Evolutionary conservation across 1,140 invertebrate species (phyloP).

Genomic region (Agrilus planipennis): DNA sequence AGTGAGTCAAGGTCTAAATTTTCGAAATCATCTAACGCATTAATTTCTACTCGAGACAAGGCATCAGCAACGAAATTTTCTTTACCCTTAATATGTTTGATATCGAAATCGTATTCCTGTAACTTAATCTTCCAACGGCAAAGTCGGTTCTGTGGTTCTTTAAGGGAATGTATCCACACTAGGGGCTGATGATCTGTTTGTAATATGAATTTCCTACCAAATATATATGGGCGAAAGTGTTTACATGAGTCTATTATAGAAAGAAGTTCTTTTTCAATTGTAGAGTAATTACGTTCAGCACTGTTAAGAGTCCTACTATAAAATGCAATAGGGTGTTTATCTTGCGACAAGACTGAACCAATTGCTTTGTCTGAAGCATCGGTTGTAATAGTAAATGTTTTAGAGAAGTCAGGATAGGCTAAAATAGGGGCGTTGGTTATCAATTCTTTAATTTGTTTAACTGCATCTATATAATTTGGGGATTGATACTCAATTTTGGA

Average conservation of each 20-base stretch:
- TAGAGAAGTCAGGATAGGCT: constrained; percentile 4
- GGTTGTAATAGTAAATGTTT: not conserved
- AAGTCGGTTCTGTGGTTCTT: constrained; percentile 30
- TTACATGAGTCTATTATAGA: constrained; percentile 32
- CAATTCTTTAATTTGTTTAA: constrained; percentile 13
- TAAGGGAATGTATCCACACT: constrained; percentile 32
- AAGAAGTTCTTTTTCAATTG: constrained; percentile 36
- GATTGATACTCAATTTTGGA: not conserved
- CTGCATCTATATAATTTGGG: constrained; percentile 7
- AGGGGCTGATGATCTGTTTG: constrained; percentile 37
- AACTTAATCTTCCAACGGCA: constrained; percentile 32
- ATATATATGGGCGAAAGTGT: constrained; percentile 32
- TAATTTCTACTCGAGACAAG: constrained; percentile 6
- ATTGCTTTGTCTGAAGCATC: too few species aligned
- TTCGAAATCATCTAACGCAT: too few species aligned
- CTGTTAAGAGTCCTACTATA: not conserved
- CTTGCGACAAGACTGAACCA: not conserved
- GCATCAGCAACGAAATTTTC: constrained; percentile 6
- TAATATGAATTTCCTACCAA: constrained; percentile 32
- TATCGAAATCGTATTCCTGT: constrained; percentile 30
- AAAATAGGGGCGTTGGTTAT: constrained; percentile 9
- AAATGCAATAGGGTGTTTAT: not conserved
- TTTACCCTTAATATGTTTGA: constrained; percentile 14
- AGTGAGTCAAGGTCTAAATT: too few species aligned
- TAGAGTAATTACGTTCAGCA: constrained; percentile 33